A percentile compares a stretch with the other conserved stretches of the same genome.
phyloP scores from a whole-genome alignment of 2,113 vertebrate genomes.

The Ctenodactylus gundi region DNA sequence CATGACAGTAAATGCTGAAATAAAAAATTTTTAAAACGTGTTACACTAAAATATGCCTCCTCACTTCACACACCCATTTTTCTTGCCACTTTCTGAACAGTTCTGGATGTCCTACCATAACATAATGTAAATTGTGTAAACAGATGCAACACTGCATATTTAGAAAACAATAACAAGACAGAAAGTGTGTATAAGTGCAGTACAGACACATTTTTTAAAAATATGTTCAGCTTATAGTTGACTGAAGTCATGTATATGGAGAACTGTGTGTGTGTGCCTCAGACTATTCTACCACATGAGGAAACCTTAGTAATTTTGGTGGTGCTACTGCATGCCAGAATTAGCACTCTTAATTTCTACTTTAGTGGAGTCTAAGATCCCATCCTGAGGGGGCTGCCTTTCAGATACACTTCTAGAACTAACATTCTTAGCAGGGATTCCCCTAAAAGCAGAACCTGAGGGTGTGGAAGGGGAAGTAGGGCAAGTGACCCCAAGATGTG shows the following conservation, averaged over 20 bases:
- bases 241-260: neutral
- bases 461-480: accelerated
- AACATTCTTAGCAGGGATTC: neutral
- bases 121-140: neutral
- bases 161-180: neutral
- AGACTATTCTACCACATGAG: too few relatives aligned
- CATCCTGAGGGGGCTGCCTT: neutral
- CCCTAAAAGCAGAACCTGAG: neutral
- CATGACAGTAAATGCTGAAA: too few relatives aligned
- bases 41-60: too few relatives aligned
- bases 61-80: too few relatives aligned
- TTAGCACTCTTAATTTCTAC: neutral
- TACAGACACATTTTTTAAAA: neutral
- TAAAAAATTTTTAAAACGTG: too few relatives aligned
- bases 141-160: neutral
- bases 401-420: neutral
- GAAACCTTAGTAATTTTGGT: neutral
- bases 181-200: neutral
- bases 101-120: neutral
- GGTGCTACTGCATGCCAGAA: neutral
- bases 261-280: too few relatives aligned
- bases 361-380: too few relatives aligned
- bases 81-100: too few relatives aligned
- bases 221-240: neutral
- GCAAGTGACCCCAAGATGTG: neutral